phyloP scores from a whole-genome alignment of 2,113 vertebrate species.

The Phodopus roborovskii region DNA sequence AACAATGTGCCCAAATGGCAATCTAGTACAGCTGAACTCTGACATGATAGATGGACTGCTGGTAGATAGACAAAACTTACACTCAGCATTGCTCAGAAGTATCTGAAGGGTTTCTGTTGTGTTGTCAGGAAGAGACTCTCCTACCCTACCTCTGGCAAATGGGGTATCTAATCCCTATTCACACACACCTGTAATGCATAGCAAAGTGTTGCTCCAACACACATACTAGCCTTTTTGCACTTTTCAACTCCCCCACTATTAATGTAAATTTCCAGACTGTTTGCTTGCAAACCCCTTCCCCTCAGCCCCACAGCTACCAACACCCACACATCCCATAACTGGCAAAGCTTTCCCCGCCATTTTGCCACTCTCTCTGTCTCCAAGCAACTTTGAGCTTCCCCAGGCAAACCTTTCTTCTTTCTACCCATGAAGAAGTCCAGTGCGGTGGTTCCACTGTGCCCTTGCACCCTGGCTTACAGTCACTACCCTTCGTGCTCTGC shows the following conservation, averaged over 20 bases:
- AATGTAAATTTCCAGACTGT: background rate
- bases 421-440: background rate
- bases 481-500: background rate
- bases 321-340: background rate
- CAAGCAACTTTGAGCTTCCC: background rate
- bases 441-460: background rate
- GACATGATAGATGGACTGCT: background rate
- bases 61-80: background rate
- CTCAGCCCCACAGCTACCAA: background rate
- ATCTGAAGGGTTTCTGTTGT: background rate
- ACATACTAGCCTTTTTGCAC: background rate
- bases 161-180: too few relatives aligned
- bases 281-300: background rate
- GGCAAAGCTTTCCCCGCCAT: background rate
- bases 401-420: background rate
- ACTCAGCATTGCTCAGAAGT: background rate
- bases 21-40: background rate
- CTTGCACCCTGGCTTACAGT: background rate
- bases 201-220: background rate
- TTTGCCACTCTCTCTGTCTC: background rate
- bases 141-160: background rate
- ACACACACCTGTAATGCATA: background rate
- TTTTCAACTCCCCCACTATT: background rate
- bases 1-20: background rate
- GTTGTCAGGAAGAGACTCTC: background rate